Base-by-base conservation (phyloP, 2,888 invertebrate genomes). In the Andrena chrysosceles region DNA sequence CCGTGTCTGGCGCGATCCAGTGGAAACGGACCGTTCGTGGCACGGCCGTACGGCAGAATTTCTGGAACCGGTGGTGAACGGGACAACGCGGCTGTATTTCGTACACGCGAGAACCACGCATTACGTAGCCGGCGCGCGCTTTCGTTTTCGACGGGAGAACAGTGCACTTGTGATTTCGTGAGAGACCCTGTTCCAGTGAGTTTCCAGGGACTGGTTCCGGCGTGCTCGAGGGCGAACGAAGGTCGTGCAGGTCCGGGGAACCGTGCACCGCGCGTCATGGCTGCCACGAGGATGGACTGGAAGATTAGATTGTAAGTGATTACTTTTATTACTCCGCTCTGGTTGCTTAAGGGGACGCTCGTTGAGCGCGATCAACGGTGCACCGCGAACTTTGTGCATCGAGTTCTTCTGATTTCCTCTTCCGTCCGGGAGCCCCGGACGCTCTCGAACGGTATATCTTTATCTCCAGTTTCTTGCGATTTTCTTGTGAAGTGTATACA, bases 231-330 rank as follows among this genome's bases (percentile, higher is more conserved):
- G 84, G 54, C 62, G 68, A 77, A 54, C 60, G 72, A 81, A 72
- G 60, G 71, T 68, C 73, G 70, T 54, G 72, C 71, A 74, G 78
- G 71, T 77, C 67, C 56, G 74, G 63, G 79, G 79, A 60, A 79
- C 69, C 71, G 49, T 56, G 66, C 59, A 7, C 60, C 29, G 13
- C 56, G 52, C 62, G 77, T n/a, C 81, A 88, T 87, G 79, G 81
- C 81, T 26, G 75, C 70, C 56, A 72, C 74, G 52, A 81, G 82
- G 77, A 89, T 86, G 86, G 84, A 87, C 77, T 83, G 89, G 86
- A 87, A 83, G 73, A 82, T 86, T 80, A 85, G 82, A 85, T 72
- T 89, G 88, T 89, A 86, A 89, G 88, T 87, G 70, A 83, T 73
- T 67, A 54, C 69, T 79, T 82, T 87, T 69, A 77, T 80, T 77